Base-by-base conservation (phyloP, 2,888 invertebrate species). In the Cantharis rustica region DNA sequence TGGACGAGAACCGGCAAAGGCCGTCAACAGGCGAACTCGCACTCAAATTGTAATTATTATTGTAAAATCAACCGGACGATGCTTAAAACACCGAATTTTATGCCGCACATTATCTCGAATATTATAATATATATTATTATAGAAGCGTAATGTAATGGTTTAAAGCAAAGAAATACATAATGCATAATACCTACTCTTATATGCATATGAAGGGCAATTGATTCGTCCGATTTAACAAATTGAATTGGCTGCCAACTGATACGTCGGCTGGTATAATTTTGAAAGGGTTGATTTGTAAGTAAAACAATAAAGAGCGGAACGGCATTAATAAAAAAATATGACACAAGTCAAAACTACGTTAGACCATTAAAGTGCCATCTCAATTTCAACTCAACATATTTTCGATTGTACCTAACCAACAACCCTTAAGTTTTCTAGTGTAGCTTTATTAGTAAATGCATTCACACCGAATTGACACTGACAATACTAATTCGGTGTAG, bases 401-500 rank as follows among this genome's bases (percentile, higher is more conserved):
- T 79, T 64, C 66, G 75, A 77, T 79, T 79, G 77, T 77, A 73
- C 71, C 47, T 47, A 47, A 47, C 47, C 76, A 75, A 79, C 64
- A 79, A 73, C 80, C 80, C 79, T 26, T 80, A 77, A 71, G 80
- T 79, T 84, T 84, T 86, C 85, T 86, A 86, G 86, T 85, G 82
- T 81, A 83, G 85, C 86, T 87, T 86, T 86, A 87, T 87, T 87
- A 87, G 86, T 80, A 83, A 84, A 85, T 84, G 83, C 80, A 85
- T 87, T 86, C 84, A 86, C 86, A 83, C 83, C 84, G 84, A 85
- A 83, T 86, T 84, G 84, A 82, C 85, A 84, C 80, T 85, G 82
- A 87, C 86, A 87, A 87, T 86, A 83, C 86, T 85, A 86, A 86
- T 86, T 86, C 85, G 86, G 84, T 85, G 79, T 83, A 84, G 84